phyloP scores from a whole-genome alignment of 2,888 invertebrate species.

The Lochmaea capreae region DNA sequence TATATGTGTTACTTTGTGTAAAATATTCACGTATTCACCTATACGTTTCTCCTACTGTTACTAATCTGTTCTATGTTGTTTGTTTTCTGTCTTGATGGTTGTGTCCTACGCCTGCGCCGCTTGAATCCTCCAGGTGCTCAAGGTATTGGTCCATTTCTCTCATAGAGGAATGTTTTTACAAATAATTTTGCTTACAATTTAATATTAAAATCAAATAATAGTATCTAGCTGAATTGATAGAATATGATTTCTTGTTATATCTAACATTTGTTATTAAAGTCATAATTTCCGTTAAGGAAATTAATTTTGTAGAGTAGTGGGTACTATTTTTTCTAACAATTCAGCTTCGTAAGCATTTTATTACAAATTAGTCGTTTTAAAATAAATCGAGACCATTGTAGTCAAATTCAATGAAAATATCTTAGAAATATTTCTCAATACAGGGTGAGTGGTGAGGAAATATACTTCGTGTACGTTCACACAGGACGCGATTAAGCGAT shows the following conservation, averaged over 20 bases:
- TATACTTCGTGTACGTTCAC: too few relatives aligned
- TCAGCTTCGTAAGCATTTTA: neutral
- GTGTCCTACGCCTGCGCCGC: conserved; percentile 60
- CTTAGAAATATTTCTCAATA: too few relatives aligned
- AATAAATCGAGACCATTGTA: neutral
- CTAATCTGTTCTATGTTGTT: conserved; percentile 66
- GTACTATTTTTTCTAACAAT: conserved; percentile 17
- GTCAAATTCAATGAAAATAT: too few relatives aligned
- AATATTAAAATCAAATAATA: conserved; percentile 1
- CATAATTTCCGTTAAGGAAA: too few relatives aligned
- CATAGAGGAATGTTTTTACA: conserved; percentile 29
- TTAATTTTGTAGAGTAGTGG: conserved; percentile 21
- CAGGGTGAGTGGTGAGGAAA: too few relatives aligned
- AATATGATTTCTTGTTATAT: conserved; percentile 9
- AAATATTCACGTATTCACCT: conserved; percentile 15
- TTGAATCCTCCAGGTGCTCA: conserved; percentile 68
- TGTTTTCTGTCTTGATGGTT: conserved; percentile 66
- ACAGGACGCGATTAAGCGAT: too few relatives aligned
- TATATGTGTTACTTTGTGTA: conserved; percentile 40
- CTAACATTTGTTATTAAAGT: too few relatives aligned
- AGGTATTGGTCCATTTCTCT: conserved; percentile 63
- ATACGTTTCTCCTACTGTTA: conserved; percentile 50
- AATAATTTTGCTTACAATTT: conserved; percentile 20
- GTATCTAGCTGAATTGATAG: conserved; percentile 24
- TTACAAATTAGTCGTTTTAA: neutral